Conservation (phyloP, 2,888 invertebrate species). For the Ctena decussata region DNA sequence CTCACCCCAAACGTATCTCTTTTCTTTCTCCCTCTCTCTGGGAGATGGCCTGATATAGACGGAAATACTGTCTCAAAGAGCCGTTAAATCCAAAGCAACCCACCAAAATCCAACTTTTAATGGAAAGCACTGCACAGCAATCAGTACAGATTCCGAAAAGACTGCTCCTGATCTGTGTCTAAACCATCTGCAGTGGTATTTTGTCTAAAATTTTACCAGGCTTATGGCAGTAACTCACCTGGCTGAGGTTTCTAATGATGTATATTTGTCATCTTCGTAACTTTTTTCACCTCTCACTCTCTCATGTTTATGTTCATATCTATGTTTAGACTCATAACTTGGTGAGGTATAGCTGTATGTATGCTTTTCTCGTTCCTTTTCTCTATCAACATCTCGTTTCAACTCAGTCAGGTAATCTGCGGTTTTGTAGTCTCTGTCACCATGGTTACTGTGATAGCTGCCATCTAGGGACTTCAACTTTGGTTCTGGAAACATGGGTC, state of each 20-base stretch:
- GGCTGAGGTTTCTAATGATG: not conserved
- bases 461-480: constrained; percentile 26
- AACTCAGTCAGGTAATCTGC: not conserved
- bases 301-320: not conserved
- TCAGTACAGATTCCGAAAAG: too few species aligned
- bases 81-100: too few species aligned
- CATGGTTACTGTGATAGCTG: constrained; percentile 48
- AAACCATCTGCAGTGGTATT: too few species aligned
- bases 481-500: not conserved
- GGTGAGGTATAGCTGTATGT: constrained; percentile 8
- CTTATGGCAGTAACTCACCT: too few species aligned
- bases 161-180: too few species aligned
- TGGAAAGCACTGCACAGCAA: too few species aligned
- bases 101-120: too few species aligned
- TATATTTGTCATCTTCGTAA: not conserved
- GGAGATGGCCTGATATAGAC: too few species aligned
- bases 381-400: not conserved
- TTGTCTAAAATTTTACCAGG: too few species aligned
- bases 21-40: too few species aligned
- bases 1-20: too few species aligned
- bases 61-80: too few species aligned
- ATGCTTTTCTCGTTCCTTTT: not conserved
- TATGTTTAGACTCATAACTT: not conserved
- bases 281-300: not conserved
- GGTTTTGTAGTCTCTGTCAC: not conserved